Evolutionary conservation across 35 echinoderm and acorn worm genomes (phyloP), one percentile per base, ranked within the genome.

Genomic region (Lytechinus pictus): DNA sequence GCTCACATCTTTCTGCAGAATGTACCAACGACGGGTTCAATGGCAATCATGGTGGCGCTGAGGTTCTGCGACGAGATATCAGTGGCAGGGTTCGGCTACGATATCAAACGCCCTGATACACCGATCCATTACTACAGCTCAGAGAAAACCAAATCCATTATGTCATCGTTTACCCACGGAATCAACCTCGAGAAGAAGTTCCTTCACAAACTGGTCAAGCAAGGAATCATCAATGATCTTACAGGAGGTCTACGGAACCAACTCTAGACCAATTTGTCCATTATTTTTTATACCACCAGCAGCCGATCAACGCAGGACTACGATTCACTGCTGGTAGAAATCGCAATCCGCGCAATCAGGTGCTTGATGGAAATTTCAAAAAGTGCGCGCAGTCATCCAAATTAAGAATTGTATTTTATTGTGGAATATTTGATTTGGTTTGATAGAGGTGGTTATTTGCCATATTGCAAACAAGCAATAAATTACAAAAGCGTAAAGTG

Each of bases 101-200:
- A 99, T 53, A 57, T 86, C 6, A 96, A 94, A 19, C 27, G 95
- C 3, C 98, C 97, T 24, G 95, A 99, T 9, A 53, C 96, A 10
- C 96, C 97, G 27, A 91, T 99, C 10, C 98, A 99, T 87, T 99
- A 99, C 93, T 99, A 99, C 86, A 96, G 97, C 86, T 95, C 91
- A 27, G 58, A 90, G 5, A 99, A 95, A 13, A 96, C 86, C 11
- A 44, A 91, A 44, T 89, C 95, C 10, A 96, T 97, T 5, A 96
- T 93, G 54, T 86, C 79, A 27, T 96, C 96, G 5, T 94, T 79
- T 55, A 99, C 98, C 13, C 98, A 99, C 91, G 86, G 95, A 55
- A 92, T 99, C 6, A 95, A 53, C 94, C 94, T 58, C 33, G 98
- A 99, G 91, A 95, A 79, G 8, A 94, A 92, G 4, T 96, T 96